phyloP scores from a whole-genome alignment of 2,797 vertebrate genomes.

The Amazonetta brasiliensis region DNA sequence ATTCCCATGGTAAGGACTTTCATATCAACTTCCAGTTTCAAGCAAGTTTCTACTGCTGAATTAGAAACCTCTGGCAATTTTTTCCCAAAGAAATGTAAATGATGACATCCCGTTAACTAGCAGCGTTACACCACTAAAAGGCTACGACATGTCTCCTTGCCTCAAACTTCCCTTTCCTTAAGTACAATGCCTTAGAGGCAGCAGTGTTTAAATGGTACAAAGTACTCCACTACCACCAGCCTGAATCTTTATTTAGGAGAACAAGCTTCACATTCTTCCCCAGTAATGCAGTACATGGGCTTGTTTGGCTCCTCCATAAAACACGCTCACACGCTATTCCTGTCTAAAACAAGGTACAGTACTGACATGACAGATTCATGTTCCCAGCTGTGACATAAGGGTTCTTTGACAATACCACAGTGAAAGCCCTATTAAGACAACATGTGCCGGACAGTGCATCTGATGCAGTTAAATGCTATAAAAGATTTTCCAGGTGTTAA shows the following conservation, averaged over 20 bases:
- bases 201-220: slow-evolving; percentile 66
- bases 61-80: slow-evolving; percentile 59
- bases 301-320: slow-evolving; percentile 58
- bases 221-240: slow-evolving; percentile 54
- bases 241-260: slow-evolving; percentile 67
- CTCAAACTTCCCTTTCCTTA: slow-evolving; percentile 40
- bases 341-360: slow-evolving; percentile 53
- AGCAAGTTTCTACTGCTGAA: slow-evolving; percentile 8
- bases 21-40: slow-evolving; percentile 6
- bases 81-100: slow-evolving; percentile 66
- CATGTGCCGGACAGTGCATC: slow-evolving; percentile 62
- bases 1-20: slow-evolving; percentile 59
- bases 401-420: slow-evolving; percentile 66
- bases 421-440: slow-evolving; percentile 69
- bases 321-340: slow-evolving; percentile 16
- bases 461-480: slow-evolving; percentile 62
- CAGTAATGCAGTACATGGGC: slow-evolving; percentile 25
- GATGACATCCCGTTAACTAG: slow-evolving; percentile 50
- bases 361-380: slow-evolving; percentile 74
- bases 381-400: slow-evolving; percentile 74
- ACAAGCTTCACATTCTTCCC: slow-evolving; percentile 63
- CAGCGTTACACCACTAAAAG: slow-evolving; percentile 29
- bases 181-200: slow-evolving; percentile 64
- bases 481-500: slow-evolving; percentile 76
- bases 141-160: slow-evolving; percentile 8